phyloP scores from a whole-genome alignment of 2,888 invertebrate species.

The Asteroscopus sphinx region DNA sequence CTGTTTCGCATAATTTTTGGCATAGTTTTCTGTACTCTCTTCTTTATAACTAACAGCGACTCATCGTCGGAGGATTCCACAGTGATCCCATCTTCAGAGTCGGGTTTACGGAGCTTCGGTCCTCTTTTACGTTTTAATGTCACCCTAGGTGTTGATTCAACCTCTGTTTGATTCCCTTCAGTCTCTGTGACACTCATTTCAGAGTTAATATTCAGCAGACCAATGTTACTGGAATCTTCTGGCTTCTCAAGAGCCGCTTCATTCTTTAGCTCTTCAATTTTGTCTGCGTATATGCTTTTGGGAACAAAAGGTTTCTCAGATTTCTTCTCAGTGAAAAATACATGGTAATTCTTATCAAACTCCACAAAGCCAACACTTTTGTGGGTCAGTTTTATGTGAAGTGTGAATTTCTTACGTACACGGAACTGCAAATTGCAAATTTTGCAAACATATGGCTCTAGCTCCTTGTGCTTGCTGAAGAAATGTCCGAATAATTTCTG shows the following conservation, averaged over 20 bases:
- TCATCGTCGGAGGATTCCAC: slow-evolving; percentile 72
- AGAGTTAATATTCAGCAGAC: slow-evolving; percentile 27
- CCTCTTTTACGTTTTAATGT: slow-evolving; percentile 52
- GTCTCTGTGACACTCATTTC: slow-evolving; percentile 59
- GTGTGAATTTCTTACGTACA: slow-evolving; percentile 74
- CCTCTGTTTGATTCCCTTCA: slow-evolving; percentile 60
- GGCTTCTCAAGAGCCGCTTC: background rate
- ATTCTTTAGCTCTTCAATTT: background rate
- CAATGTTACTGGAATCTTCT: background rate
- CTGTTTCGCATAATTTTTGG: slow-evolving; percentile 14
- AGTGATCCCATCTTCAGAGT: slow-evolving; percentile 13
- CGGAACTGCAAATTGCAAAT: slow-evolving; percentile 76
- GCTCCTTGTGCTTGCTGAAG: slow-evolving; percentile 70
- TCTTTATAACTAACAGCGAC: slow-evolving; percentile 61
- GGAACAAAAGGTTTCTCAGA: slow-evolving; percentile 71
- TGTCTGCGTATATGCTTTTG: slow-evolving; percentile 46
- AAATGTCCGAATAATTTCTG: slow-evolving; percentile 79
- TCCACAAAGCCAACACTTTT: slow-evolving; percentile 78
- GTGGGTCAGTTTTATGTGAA: slow-evolving; percentile 81
- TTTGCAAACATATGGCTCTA: slow-evolving; percentile 77
- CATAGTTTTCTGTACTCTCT: slow-evolving; percentile 33
- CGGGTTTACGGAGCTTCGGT: slow-evolving; percentile 20
- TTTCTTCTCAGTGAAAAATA: slow-evolving; percentile 76
- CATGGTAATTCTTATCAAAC: slow-evolving; percentile 79
- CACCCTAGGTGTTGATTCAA: slow-evolving; percentile 22